Evolutionary conservation across 53 echinoderm and acorn worm species (phyloP).

Genomic region (Crossaster papposus): DNA sequence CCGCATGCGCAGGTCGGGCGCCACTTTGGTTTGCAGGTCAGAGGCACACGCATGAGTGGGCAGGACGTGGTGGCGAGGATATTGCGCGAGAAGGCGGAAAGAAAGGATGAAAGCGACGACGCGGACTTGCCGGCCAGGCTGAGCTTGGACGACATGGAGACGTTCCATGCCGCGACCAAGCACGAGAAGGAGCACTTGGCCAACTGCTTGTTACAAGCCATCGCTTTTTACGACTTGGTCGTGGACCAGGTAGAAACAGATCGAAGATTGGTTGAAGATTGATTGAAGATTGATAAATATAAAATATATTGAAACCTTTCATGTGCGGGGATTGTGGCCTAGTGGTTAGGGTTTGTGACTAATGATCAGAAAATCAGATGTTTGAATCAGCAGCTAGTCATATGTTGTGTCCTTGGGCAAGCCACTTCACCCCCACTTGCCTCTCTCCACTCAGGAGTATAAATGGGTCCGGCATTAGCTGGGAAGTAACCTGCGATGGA

Average conservation of each 20-base stretch:
- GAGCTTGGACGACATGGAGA: constrained; percentile 31
- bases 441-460: too few species aligned
- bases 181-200: constrained; percentile 79
- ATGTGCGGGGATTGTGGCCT: too few species aligned
- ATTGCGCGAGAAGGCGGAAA: constrained; percentile 42
- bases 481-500: too few species aligned
- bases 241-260: constrained; percentile 39
- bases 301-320: too few species aligned
- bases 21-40: constrained; percentile 87
- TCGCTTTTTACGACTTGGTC: constrained; percentile 80
- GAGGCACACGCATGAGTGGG: constrained; percentile 79
- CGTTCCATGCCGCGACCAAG: constrained; percentile 61
- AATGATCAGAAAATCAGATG: too few species aligned
- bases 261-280: neutral
- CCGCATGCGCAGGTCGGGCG: constrained; percentile 70
- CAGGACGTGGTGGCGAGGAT: constrained; percentile 68
- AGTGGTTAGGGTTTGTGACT: too few species aligned
- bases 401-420: too few species aligned
- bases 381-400: too few species aligned
- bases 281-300: neutral
- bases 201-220: constrained; percentile 78
- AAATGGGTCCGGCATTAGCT: too few species aligned
- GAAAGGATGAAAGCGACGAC: constrained; percentile 34
- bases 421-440: too few species aligned
- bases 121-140: constrained; percentile 17